These are phyloP conservation scores for Andricus quercusramuli DNA, from an alignment of 2,888 invertebrate species.

Conservation along the genomic window DNA sequence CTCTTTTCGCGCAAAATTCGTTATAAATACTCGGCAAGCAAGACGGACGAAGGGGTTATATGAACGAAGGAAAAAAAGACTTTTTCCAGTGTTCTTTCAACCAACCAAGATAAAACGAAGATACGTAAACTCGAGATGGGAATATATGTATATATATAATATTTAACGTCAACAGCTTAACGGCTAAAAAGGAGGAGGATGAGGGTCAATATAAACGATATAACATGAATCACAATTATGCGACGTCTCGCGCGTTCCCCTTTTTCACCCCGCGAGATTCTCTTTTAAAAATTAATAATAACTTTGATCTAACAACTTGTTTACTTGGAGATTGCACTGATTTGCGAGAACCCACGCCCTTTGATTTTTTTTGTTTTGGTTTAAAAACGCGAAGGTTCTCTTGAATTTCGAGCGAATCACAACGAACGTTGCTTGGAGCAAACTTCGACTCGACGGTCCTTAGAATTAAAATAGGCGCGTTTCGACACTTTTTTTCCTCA, in stretches of 20 bases:
- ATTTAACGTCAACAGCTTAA: conserved; percentile 77
- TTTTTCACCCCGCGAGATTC: conserved; percentile 53
- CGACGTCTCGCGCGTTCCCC: conserved; percentile 69
- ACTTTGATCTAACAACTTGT: conserved; percentile 74
- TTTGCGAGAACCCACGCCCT: conserved; percentile 59
- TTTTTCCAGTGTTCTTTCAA: conserved; percentile 57
- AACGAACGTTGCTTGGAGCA: conserved; percentile 53
- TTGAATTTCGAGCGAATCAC: conserved; percentile 66
- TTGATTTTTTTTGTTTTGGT: conserved; percentile 14
- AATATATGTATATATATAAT: conserved; percentile 66
- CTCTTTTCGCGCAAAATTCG: conserved; percentile 49
- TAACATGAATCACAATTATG: conserved; percentile 78
- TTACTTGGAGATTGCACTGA: conserved; percentile 77
- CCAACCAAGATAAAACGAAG: conserved; percentile 60
- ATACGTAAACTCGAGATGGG: conserved; percentile 69
- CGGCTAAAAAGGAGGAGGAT: conserved; percentile 67
- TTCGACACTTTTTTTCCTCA: conserved; percentile 57
- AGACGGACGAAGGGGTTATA: conserved; percentile 62
- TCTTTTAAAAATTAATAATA: conserved; percentile 71
- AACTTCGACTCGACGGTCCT: conserved; percentile 50
- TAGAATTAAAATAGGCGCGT: conserved; percentile 57
- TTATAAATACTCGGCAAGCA: conserved; percentile 61
- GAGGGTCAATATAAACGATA: conserved; percentile 72
- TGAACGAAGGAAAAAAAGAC: conserved; percentile 54
- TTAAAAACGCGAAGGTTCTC: conserved; percentile 61